Base-by-base conservation (phyloP, 2,888 invertebrate species). In the Beris morrisii region DNA sequence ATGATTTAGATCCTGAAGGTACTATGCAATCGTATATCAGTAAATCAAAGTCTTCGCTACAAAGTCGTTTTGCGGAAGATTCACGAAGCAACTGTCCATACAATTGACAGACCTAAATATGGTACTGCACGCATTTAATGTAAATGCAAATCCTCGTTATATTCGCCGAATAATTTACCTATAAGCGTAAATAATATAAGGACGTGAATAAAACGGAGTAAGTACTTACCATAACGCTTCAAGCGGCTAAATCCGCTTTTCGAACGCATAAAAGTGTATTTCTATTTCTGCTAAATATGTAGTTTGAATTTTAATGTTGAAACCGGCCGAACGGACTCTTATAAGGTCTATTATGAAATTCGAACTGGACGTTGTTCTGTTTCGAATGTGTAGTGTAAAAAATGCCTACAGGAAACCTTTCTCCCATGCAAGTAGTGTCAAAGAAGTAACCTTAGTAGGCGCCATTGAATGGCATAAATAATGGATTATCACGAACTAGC, bases 391-490 rank as follows among this genome's bases (percentile, higher is more conserved):
- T 48, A 48, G 48, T 9, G 48, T 22, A 48, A 13, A 11, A 11
- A 48, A 48, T 48, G 12, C 12, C 12, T 5, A 5, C 12, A 48
- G 22, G 5, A 12, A 48, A 7, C 13, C 7, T 13, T 5, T 48
- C 22, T 12, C 1, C 69, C 9, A 38, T 7, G 38, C 5, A 5
- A 38, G 38, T 38, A 9, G 7, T 38, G 9, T 7, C 38, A 38
- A 9, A 38, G 72, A 73, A 71, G 75, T 74, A 73, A 74, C 73
- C 74, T 74, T 73, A 73, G 71, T 72, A 74, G 74, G 73, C 73
- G 73, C 69, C 77, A 79, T 79, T 80, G 80, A 80, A 80, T 79
- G 79, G 80, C 79, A 79, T 79, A 79, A 79, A 80, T 79, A 79
- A 79, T 79, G 79, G 79, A 79, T 79, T 80, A 79, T 79, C 79